Evolutionary conservation across 2,888 invertebrate genomes (phyloP).

Genomic region (Pyrocoelia pectoralis): DNA sequence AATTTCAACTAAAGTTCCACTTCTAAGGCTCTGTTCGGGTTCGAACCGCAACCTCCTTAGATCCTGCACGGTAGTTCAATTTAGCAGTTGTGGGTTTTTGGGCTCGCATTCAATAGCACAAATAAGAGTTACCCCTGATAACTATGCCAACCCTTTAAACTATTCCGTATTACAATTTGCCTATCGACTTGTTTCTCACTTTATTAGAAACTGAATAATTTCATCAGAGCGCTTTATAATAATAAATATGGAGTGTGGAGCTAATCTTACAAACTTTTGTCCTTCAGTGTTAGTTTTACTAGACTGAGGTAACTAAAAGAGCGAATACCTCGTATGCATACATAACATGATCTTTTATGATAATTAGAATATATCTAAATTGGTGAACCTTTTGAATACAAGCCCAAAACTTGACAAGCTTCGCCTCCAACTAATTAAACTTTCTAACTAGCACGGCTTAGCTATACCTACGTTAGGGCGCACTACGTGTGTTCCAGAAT

Average conservation of each 20-base stretch:
- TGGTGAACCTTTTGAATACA: constrained; percentile 40
- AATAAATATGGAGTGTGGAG: too few relatives aligned
- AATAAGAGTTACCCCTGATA: constrained; percentile 5
- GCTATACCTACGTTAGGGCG: constrained; percentile 50
- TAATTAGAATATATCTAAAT: constrained; percentile 10
- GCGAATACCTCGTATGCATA: background rate
- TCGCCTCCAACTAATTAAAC: constrained; percentile 61
- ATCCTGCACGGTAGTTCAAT: constrained; percentile 47
- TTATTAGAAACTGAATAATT: too few relatives aligned
- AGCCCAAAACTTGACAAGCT: constrained; percentile 55
- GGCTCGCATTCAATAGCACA: constrained; percentile 32
- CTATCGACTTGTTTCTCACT: background rate
- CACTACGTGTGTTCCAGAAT: constrained; percentile 37
- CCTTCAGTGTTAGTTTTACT: too few relatives aligned
- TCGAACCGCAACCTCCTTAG: constrained; percentile 44
- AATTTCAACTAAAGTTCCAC: constrained; percentile 57
- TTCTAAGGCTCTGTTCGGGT: constrained; percentile 46
- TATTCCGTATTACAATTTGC: background rate
- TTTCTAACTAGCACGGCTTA: constrained; percentile 61
- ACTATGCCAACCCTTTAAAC: background rate
- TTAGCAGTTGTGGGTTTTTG: constrained; percentile 51
- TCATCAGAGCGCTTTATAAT: too few relatives aligned
- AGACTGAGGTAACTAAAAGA: too few relatives aligned
- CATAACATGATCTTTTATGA: constrained; percentile 7
- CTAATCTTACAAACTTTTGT: too few relatives aligned